Percentiles rank a stretch among this genome's conserved stretches.
Evolutionary conservation across 2,888 invertebrate genomes (phyloP).

Genomic region (Scaptodrosophila latifasciaeformis): DNA sequence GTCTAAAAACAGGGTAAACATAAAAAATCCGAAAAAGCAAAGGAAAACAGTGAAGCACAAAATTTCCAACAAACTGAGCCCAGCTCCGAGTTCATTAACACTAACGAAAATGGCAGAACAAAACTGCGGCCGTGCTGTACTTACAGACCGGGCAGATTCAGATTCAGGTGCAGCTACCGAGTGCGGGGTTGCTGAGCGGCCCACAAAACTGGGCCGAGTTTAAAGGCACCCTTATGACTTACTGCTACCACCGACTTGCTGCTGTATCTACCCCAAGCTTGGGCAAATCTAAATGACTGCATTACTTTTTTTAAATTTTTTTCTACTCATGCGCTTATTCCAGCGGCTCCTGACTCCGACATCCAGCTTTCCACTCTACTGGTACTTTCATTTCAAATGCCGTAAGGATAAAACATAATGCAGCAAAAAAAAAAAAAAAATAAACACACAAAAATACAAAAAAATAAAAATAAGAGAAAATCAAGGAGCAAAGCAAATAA

Average conservation of each 20-base stretch:
- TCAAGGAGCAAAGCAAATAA: slow-evolving; percentile 37
- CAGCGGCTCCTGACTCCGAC: not conserved
- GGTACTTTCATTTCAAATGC: slow-evolving; percentile 63
- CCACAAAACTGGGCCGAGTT: slow-evolving; percentile 48
- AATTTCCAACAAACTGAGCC: slow-evolving; percentile 27
- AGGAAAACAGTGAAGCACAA: slow-evolving; percentile 24
- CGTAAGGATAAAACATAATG: slow-evolving; percentile 59
- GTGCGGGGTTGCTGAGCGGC: too few relatives aligned
- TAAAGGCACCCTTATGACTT: slow-evolving; percentile 27
- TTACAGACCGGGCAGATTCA: too few relatives aligned
- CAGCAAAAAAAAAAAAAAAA: slow-evolving; percentile 34
- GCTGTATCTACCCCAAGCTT: slow-evolving; percentile 63
- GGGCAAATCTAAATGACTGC: slow-evolving; percentile 68
- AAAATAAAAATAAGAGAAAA: slow-evolving; percentile 2
- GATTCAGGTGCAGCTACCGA: too few relatives aligned
- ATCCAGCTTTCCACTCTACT: slow-evolving; percentile 43
- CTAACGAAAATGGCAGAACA: slow-evolving; percentile 35
- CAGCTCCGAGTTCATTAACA: slow-evolving; percentile 61
- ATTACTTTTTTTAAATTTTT: slow-evolving; percentile 51
- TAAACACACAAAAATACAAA: slow-evolving; percentile 16
- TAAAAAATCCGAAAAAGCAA: slow-evolving; percentile 24
- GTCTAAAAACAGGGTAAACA: slow-evolving; percentile 2
- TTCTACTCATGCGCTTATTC: slow-evolving; percentile 3
- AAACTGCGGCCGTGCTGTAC: too few relatives aligned
- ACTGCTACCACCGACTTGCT: slow-evolving; percentile 25